A percentile compares a stretch with the other conserved stretches of the same genome.
Evolutionary conservation across 2,888 invertebrate genomes (phyloP).

Genomic region (Lottia gigantea): DNA sequence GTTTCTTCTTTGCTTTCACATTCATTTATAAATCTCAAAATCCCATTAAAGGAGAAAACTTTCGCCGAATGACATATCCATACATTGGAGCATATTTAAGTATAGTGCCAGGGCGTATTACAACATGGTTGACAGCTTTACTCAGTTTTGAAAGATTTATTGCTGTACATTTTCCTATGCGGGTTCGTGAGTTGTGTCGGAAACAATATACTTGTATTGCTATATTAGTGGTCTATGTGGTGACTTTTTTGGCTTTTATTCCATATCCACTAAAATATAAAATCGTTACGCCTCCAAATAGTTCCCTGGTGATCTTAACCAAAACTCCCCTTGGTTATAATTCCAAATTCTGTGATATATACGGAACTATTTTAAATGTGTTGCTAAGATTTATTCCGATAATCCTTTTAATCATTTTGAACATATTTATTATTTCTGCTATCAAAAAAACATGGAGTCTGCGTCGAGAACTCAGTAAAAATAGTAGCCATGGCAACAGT

Average conservation of each 20-base stretch:
- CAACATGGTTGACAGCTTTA: conserved; percentile 51
- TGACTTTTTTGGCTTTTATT: conserved; percentile 49
- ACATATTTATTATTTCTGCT: conserved; percentile 44
- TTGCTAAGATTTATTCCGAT: conserved; percentile 53
- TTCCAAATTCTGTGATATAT: conserved; percentile 43
- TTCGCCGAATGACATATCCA: conserved; percentile 44
- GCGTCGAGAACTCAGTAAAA: conserved; percentile 32
- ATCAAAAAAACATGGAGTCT: conserved; percentile 46
- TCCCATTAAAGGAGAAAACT: conserved; percentile 36
- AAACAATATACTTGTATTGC: conserved; percentile 44
- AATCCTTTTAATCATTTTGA: conserved; percentile 44
- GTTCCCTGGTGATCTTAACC: conserved; percentile 34
- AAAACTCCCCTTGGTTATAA: conserved; percentile 46
- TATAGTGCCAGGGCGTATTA: conserved; percentile 53
- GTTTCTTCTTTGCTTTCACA: conserved; percentile 44
- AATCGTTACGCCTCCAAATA: conserved; percentile 29
- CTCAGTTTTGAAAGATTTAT: conserved; percentile 54
- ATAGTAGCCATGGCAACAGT: conserved; percentile 21
- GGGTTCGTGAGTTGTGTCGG: conserved; percentile 49
- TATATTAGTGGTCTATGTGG: conserved; percentile 42
- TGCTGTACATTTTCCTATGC: conserved; percentile 58
- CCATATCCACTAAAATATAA: conserved; percentile 53
- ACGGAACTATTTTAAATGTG: conserved; percentile 50
- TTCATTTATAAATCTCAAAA: conserved; percentile 40
- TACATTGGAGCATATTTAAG: conserved; percentile 52